Conservation (phyloP, 2,113 vertebrate genomes). For the Dermatemys mawii region DNA sequence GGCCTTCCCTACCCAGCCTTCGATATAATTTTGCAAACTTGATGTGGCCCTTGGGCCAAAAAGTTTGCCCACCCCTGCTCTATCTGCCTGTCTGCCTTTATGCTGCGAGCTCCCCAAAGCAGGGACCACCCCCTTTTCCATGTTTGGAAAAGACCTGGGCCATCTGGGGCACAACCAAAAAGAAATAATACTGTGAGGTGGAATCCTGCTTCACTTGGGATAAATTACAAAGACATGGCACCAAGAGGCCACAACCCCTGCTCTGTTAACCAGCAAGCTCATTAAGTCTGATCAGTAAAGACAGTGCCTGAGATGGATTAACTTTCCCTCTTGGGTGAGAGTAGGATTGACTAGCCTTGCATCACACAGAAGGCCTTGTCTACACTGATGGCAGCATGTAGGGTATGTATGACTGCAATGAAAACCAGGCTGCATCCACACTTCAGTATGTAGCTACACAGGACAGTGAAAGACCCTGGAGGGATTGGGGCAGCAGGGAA, state of each 20-base stretch:
- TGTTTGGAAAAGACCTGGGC: neutral
- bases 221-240: neutral
- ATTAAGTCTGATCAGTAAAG: neutral
- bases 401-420: neutral
- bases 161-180: constrained; percentile 25
- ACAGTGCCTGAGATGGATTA: neutral
- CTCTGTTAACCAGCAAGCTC: neutral
- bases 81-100: accelerated
- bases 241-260: neutral
- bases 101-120: neutral
- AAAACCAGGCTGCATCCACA: neutral
- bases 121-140: neutral
- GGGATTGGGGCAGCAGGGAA: neutral
- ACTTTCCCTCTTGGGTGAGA: neutral
- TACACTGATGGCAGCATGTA: neutral
- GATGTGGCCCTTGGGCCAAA: too few relatives aligned
- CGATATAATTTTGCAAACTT: too few relatives aligned
- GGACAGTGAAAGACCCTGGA: neutral
- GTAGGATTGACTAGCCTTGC: neutral
- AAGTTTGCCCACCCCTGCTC: too few relatives aligned
- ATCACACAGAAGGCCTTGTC: neutral
- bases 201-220: neutral
- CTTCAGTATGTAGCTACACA: neutral
- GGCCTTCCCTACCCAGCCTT: too few relatives aligned
- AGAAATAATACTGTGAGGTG: neutral